These are phyloP conservation scores for Macrostomum lignano DNA, from an alignment of 1,140 invertebrate species.

Conservation along the genomic window DNA sequence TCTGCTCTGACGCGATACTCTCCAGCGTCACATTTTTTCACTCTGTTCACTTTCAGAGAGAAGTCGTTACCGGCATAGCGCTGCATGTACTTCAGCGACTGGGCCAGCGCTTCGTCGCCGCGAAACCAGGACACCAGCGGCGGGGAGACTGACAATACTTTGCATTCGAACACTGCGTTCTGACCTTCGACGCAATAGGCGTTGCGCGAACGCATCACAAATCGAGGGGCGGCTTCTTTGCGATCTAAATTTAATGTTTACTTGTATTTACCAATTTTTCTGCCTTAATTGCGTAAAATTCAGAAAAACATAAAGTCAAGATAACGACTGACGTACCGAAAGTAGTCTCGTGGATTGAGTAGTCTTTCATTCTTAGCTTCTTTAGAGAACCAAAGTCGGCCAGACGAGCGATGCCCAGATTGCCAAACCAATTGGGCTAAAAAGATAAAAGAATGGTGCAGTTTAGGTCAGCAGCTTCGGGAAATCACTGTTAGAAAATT, in stretches of 20 bases:
- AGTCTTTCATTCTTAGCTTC: constrained; percentile 77
- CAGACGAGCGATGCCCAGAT: constrained; percentile 68
- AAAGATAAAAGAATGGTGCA: too few relatives aligned
- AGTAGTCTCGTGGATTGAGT: constrained; percentile 70
- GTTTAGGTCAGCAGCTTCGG: too few relatives aligned
- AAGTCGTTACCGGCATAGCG: constrained; percentile 77
- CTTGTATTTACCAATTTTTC: not conserved
- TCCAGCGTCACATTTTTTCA: constrained; percentile 69
- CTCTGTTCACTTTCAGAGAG: constrained; percentile 80
- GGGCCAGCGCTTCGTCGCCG: constrained; percentile 68
- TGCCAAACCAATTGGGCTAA: too few relatives aligned
- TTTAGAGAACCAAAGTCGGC: constrained; percentile 87
- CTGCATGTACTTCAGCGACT: constrained; percentile 98
- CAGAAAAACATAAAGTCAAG: not conserved
- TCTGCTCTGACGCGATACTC: constrained; percentile 90
- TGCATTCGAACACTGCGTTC: constrained; percentile 78
- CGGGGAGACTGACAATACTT: constrained; percentile 67
- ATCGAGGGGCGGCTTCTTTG: constrained; percentile 75
- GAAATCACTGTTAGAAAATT: too few relatives aligned
- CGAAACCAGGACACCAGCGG: constrained; percentile 75
- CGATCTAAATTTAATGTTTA: constrained; percentile 38
- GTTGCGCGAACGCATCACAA: constrained; percentile 76
- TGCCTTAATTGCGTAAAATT: constrained; percentile 1
- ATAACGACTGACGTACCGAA: constrained; percentile 39
- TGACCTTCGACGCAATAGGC: constrained; percentile 85